Base-by-base conservation (phyloP, 2,888 invertebrate genomes). In the Hipparchia sbordonii region DNA sequence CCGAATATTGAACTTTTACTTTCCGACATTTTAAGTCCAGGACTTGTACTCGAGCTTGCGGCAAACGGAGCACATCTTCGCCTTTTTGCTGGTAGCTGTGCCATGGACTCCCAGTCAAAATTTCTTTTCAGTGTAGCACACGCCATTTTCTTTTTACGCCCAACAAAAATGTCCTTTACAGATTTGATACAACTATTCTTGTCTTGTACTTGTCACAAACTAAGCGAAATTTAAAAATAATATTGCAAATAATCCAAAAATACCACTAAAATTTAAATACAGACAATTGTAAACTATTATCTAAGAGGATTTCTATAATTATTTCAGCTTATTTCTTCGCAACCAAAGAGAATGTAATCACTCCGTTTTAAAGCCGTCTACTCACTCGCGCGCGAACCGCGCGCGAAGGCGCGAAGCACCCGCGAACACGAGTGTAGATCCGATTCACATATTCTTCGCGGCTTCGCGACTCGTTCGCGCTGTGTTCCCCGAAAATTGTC, bases 91-190 rank as follows among this genome's bases (percentile, higher is more conserved):
- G 98, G 97, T 84, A 97, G 94, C 86, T 97, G 97, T 87, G 97
- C 97, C 91, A 98, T 96, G 79, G 98, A 97, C 94, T 99, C 99
- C 96, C 98, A 98, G 91, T 99, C 99, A 87, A 98, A 95, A 89
- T 97, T 97, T 91, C 99, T 96, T 95, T 99, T 99, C 80, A 99
- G 95, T 86, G 99, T 99, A 94, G 98, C 98, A 95, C 99, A 99
- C 95, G 99, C 99, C 99, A 99, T 99, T 95, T 95, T 95, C 91
- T 92, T 95, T 92, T 90, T 94, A 95, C 94, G 95, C 95, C 95
- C 94, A 95, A 89, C 89, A 92, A 95, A 92, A 95, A 95, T 87
- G 89, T 89, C 89, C 86, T 87, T 87, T 85, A 82, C 79, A 80
- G 84, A 86, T 82, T 85, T 80, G 81, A 86, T 88, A 87, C 84